A percentile compares a stretch with the other conserved stretches of the same genome.
Evolutionary conservation across 2,888 invertebrate species (phyloP).

Genomic region (Perizoma affinitatum): DNA sequence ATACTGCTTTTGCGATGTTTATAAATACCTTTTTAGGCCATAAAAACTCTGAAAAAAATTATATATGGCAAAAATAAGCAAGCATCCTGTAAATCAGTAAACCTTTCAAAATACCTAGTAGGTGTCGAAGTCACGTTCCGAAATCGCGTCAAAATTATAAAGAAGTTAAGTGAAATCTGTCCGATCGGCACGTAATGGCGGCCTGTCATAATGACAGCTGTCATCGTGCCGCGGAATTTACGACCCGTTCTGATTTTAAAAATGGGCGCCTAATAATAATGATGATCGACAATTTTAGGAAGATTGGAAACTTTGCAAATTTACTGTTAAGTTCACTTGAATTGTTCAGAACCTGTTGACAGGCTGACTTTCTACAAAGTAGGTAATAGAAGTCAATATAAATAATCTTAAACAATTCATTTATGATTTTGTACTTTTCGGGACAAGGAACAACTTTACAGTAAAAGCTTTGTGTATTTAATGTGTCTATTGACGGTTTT

Average conservation of each 20-base stretch:
- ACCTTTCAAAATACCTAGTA: conserved; percentile 48
- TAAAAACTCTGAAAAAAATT: too few species aligned
- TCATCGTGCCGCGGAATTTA: conserved; percentile 53
- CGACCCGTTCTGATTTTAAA: conserved; percentile 44
- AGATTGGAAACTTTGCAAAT: conserved; percentile 24
- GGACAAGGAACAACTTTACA: too few species aligned
- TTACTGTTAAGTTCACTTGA: conserved; percentile 9
- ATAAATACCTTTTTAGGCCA: too few species aligned
- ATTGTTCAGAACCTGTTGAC: too few species aligned
- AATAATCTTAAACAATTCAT: too few species aligned
- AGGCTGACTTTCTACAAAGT: too few species aligned
- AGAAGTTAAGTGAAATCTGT: conserved; percentile 72
- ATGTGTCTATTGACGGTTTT: too few species aligned
- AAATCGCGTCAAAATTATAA: conserved; percentile 79
- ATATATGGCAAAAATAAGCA: too few species aligned
- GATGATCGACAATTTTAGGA: conserved; percentile 35
- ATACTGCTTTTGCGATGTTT: too few species aligned
- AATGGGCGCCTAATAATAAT: conserved; percentile 44
- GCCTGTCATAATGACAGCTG: conserved; percentile 59
- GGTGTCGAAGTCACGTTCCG: conserved; percentile 77
- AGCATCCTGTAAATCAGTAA: conserved; percentile 42
- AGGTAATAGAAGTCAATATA: too few species aligned
- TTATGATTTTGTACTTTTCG: too few species aligned
- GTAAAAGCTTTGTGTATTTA: too few species aligned
- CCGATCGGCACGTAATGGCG: conserved; percentile 54